Base-by-base conservation (phyloP, 2,888 invertebrate species). In the Cosmorhoe ocellata region DNA sequence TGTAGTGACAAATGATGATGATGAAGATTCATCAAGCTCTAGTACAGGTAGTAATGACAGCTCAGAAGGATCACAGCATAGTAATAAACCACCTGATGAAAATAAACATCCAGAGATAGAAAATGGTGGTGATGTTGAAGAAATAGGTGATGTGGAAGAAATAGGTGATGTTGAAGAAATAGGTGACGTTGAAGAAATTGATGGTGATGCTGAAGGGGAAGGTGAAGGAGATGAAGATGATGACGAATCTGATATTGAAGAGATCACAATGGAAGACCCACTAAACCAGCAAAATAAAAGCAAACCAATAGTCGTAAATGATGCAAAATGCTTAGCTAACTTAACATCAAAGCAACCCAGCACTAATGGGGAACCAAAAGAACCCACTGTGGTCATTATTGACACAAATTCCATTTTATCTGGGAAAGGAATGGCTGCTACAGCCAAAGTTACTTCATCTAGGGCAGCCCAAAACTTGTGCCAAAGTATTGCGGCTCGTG, bases 321-420 rank as follows among this genome's bases (percentile, higher is more conserved):
- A 95, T 66, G 94, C 95, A 0, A 95, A 94, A 79, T 91, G 92
- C 44, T 83, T 95, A 53, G 94, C 93, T 9, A 94, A 95, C 73
- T 91, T 94, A 45, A 94, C 95, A 8, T 88, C 92, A 13, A 94
- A 94, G 71, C 84, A 84, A 64, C 61, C 80, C 27, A 85, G 79
- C 57, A 58, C 82, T 42, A 84, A 84, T 67, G 76, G 80, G 4
- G 82, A 84, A 59, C 91, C 91, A 58, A 93, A 95, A 73, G 93
- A 96, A 79, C 95, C 95, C 1, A 95, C 95, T 5, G 91, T 96
- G 65, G 95, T 96, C 43, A 95, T 96, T 48, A 96, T 96, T 67
- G 96, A 96, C 69, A 96, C 96, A n/a, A 95, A 96, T 87, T 94
- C 95, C 10, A 90, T 91, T 63, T 71, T 90, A 51, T 81, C 89